Percentiles rank a stretch among this genome's conserved stretches.
Conservation (phyloP, 2,113 vertebrate genomes). For the Ictalurus punctatus region DNA sequence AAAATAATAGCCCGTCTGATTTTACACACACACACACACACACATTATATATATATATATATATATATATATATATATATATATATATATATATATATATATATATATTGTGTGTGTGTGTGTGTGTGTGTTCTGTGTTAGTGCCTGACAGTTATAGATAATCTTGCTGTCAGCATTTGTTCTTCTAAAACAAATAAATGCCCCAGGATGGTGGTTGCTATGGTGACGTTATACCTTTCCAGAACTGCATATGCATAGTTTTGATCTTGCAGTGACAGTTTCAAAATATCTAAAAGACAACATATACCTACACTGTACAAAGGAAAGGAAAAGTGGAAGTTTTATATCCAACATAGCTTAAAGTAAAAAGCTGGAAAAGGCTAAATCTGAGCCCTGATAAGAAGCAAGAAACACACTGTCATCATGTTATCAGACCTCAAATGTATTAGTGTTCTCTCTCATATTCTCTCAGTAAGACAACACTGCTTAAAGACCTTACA, state of each 20-base stretch:
- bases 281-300: background rate
- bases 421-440: background rate
- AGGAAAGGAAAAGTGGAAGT: background rate
- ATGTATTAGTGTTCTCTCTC: background rate
- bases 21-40: no score
- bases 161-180: constrained; percentile 23
- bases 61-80: no score
- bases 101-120: background rate
- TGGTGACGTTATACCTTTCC: constrained; percentile 5
- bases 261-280: background rate
- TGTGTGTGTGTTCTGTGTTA: background rate
- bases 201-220: constrained; percentile 23
- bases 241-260: constrained; percentile 7
- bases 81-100: no score
- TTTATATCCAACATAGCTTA: background rate
- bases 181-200: constrained; percentile 3
- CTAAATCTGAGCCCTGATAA: background rate
- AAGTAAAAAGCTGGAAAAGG: background rate
- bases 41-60: background rate
- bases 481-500: constrained; percentile 16
- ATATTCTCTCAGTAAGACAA: background rate
- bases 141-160: constrained; percentile 4
- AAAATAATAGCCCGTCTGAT: background rate
- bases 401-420: background rate
- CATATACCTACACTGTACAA: background rate